A percentile compares a stretch with the other conserved stretches of the same genome.
These are phyloP conservation scores for Corythornis cristatus DNA, from an alignment of 2,113 vertebrate species.

Conservation along the genomic window DNA sequence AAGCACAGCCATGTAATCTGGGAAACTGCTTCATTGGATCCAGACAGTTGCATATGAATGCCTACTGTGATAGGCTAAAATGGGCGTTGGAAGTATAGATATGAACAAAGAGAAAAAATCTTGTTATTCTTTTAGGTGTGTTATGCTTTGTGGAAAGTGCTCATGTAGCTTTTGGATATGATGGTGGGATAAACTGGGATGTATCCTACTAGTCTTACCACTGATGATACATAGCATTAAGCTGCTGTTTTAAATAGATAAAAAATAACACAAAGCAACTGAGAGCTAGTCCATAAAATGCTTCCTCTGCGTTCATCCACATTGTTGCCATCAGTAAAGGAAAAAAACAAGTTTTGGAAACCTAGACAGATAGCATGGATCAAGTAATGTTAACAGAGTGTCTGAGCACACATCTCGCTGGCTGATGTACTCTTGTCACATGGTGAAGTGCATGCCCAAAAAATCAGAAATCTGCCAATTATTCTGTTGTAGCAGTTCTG, in stretches of 20 bases:
- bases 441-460: background rate
- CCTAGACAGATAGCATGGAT: background rate
- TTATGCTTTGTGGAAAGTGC: background rate
- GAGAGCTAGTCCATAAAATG: background rate
- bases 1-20: background rate
- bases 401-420: background rate
- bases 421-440: background rate
- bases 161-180: background rate
- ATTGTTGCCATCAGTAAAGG: background rate
- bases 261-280: background rate
- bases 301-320: background rate
- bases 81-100: background rate
- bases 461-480: constrained; percentile 19
- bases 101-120: background rate
- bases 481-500: background rate
- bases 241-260: background rate
- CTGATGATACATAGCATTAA: background rate
- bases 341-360: background rate
- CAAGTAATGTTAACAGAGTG: background rate
- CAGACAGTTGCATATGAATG: background rate
- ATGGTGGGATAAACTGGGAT: background rate
- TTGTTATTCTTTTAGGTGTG: background rate
- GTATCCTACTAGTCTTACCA: background rate
- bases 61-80: background rate
- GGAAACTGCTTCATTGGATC: background rate